phyloP scores from a whole-genome alignment of 2,888 invertebrate genomes.

The Pandemis corylana region DNA sequence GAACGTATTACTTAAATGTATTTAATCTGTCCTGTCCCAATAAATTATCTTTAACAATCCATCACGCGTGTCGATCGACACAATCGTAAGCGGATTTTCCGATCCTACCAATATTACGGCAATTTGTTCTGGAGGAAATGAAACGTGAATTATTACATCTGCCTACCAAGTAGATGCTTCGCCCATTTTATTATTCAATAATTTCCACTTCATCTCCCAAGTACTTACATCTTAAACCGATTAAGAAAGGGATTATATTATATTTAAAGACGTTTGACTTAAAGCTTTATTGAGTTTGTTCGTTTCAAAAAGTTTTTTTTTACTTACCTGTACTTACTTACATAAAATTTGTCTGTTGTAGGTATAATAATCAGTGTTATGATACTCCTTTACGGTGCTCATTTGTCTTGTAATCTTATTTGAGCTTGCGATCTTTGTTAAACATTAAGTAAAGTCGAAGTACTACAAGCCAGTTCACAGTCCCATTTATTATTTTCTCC shows the following conservation, averaged over 20 bases:
- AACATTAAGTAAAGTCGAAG: background rate
- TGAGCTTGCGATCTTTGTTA: background rate
- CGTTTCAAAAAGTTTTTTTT: too few relatives aligned
- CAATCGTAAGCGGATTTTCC: constrained; percentile 46
- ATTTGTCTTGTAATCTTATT: background rate
- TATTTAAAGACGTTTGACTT: too few relatives aligned
- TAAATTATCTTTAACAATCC: constrained; percentile 13
- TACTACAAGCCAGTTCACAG: background rate
- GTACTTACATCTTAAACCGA: constrained; percentile 16
- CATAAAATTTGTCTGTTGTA: background rate
- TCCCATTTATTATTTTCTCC: background rate
- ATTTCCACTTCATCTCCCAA: constrained; percentile 43
- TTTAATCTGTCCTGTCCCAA: background rate
- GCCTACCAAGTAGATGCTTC: constrained; percentile 49
- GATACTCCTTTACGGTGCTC: background rate
- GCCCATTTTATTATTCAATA: constrained; percentile 44
- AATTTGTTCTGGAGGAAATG: constrained; percentile 57
- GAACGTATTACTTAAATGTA: background rate
- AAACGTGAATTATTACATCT: constrained; percentile 63
- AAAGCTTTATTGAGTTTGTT: too few relatives aligned
- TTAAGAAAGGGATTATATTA: background rate
- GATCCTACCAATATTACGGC: constrained; percentile 53
- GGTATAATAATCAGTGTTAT: background rate
- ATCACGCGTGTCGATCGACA: constrained; percentile 12
- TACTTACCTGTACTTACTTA: too few relatives aligned